Conservation (phyloP, 2,797 vertebrate species). For the Harpagifer antarcticus region DNA sequence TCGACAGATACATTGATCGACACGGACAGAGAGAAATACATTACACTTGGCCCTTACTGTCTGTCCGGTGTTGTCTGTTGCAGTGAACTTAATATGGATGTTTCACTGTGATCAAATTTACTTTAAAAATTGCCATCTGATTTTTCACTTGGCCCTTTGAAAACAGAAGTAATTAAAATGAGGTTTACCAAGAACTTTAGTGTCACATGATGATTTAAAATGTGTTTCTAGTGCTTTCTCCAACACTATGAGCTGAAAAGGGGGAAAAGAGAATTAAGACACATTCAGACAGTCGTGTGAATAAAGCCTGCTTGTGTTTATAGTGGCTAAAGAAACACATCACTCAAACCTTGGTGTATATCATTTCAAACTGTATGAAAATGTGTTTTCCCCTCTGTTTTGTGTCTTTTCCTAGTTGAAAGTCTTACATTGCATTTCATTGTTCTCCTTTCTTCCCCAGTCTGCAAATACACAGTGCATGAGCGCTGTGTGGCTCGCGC, state of each 20-base stretch:
- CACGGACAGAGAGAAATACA: neutral
- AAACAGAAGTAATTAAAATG: neutral
- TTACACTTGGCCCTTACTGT: rapidly evolving
- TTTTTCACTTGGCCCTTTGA: neutral
- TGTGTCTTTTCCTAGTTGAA: neutral
- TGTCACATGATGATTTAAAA: neutral
- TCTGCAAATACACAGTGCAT: slow-evolving; percentile 96
- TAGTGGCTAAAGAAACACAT: slow-evolving; percentile 3
- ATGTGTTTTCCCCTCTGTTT: neutral
- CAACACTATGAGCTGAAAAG: neutral
- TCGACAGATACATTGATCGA: neutral
- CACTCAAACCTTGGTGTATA: neutral
- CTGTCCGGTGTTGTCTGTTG: neutral
- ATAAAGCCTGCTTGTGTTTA: slow-evolving; percentile 4
- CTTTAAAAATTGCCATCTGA: neutral
- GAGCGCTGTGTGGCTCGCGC: slow-evolving; percentile 93
- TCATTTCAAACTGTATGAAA: slow-evolving; percentile 9
- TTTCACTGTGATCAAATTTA: neutral
- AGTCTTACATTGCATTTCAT: neutral
- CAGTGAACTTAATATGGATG: neutral
- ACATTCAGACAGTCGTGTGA: neutral
- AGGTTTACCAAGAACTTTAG: neutral
- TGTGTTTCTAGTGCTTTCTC: neutral
- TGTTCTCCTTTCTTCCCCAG: slow-evolving; percentile 67
- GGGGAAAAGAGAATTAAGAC: neutral